Conservation (phyloP, 2,797 vertebrate species). For the Arctocebus calabarensis region DNA sequence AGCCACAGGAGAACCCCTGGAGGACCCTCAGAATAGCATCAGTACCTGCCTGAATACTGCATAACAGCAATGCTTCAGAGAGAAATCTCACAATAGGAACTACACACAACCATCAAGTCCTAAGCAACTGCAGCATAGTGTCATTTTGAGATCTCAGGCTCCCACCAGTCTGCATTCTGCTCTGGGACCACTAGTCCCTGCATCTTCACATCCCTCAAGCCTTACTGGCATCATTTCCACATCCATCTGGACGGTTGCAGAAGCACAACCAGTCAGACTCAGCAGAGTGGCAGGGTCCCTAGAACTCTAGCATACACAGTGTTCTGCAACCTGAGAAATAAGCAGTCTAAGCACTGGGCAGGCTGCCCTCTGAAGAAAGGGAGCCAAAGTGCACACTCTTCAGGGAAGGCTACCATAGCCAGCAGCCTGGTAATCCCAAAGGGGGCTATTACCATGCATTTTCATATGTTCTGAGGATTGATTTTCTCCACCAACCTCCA, state of each 20-base stretch:
- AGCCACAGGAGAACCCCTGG: background rate
- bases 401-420: background rate
- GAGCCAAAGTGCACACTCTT: background rate
- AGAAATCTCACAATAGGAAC: background rate
- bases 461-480: background rate
- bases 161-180: background rate
- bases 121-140: background rate
- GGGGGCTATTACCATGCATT: background rate
- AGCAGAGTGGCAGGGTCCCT: background rate
- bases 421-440: background rate
- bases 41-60: background rate
- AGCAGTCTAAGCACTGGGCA: background rate
- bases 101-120: background rate
- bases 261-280: background rate
- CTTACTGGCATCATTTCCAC: background rate
- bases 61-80: background rate
- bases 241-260: background rate
- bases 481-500: background rate
- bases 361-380: background rate
- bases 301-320: background rate
- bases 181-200: background rate
- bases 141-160: background rate
- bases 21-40: background rate
- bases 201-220: background rate
- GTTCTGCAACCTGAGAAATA: background rate